Percentiles rank a stretch among this genome's conserved stretches.
phyloP scores from a whole-genome alignment of 2,888 invertebrate species.

The Amitus sp. region DNA sequence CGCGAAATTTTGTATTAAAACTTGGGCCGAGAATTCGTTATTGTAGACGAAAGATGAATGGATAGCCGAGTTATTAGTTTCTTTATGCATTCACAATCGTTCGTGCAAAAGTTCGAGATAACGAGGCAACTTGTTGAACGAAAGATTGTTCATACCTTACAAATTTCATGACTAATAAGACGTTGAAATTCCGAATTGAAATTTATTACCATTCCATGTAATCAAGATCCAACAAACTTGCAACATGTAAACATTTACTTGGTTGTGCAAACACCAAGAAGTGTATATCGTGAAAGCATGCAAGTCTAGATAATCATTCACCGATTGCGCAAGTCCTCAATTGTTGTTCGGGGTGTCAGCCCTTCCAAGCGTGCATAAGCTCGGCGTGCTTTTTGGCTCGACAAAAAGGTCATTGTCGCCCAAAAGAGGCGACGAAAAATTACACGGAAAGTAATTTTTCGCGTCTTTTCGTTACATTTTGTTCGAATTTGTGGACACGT shows the following conservation, averaged over 20 bases:
- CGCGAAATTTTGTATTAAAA: no score
- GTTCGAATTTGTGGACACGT: no score
- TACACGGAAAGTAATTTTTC: background rate
- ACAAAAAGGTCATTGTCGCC: background rate
- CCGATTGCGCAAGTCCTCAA: slow-evolving; percentile 25
- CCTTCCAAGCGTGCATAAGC: slow-evolving; percentile 41
- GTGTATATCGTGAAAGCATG: slow-evolving; percentile 27
- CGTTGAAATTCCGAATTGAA: background rate
- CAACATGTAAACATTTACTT: slow-evolving; percentile 23
- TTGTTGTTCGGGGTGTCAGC: slow-evolving; percentile 35
- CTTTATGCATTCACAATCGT: no score
- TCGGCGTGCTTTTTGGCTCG: slow-evolving; percentile 33
- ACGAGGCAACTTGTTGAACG: background rate
- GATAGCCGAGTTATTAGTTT: no score
- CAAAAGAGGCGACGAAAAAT: background rate
- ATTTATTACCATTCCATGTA: background rate
- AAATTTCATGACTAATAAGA: background rate
- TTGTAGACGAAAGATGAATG: no score
- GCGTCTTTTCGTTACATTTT: slow-evolving; percentile 8
- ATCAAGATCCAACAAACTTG: slow-evolving; percentile 4
- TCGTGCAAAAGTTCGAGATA: background rate
- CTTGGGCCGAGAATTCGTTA: no score
- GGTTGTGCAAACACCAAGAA: slow-evolving; percentile 26
- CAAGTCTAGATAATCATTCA: slow-evolving; percentile 20
- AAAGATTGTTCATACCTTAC: background rate